These are phyloP conservation scores for Caenorhabditis drosophilae DNA, from an alignment of 2,888 invertebrate genomes.

Conservation along the genomic window DNA sequence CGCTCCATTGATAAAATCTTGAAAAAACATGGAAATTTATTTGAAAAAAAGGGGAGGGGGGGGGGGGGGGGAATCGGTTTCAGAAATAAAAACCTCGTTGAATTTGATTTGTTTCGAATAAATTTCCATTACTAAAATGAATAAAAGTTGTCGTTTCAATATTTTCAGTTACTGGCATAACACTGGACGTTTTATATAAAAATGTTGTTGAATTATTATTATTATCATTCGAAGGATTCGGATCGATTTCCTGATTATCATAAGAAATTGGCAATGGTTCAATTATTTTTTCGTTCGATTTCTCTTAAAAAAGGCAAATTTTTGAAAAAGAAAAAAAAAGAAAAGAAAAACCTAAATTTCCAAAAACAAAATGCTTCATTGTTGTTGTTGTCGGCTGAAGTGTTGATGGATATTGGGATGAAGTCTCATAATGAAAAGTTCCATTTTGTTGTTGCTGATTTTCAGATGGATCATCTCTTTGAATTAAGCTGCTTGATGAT, in stretches of 20 bases:
- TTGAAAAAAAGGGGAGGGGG: too few species aligned
- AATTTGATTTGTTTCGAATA: constrained; percentile 10
- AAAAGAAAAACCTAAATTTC: constrained; percentile 23
- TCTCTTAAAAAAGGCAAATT: neutral
- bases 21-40: too few species aligned
- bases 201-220: constrained; percentile 17
- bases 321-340: neutral
- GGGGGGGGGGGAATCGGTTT: too few species aligned
- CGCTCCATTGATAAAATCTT: neutral
- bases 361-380: constrained; percentile 37
- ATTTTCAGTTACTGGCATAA: constrained; percentile 26
- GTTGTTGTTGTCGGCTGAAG: constrained; percentile 19
- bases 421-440: constrained; percentile 30
- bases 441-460: neutral
- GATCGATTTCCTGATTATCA: constrained; percentile 6
- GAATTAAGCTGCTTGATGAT: neutral
- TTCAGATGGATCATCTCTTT: neutral
- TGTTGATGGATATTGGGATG: constrained; percentile 33
- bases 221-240: constrained; percentile 6
- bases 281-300: neutral
- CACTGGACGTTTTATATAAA: constrained; percentile 31
- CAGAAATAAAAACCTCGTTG: constrained; percentile 20
- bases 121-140: constrained; percentile 48
- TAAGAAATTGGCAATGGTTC: constrained; percentile 4
- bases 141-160: constrained; percentile 36